Evolutionary conservation across 2,888 invertebrate species (phyloP).

Genomic region (Baccha elongata): DNA sequence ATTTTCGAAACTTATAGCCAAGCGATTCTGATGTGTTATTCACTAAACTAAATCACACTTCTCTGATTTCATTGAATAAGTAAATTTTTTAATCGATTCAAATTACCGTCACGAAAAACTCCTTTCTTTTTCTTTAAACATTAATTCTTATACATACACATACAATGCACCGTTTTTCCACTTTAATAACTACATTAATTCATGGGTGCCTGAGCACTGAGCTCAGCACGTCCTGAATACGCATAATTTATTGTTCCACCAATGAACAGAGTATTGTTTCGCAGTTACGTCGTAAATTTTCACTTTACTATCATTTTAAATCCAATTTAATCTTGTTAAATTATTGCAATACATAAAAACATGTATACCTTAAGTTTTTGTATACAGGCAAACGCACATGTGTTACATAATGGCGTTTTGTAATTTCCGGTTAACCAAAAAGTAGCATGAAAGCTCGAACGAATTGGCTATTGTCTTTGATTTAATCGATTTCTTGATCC

Average conservation of each 20-base stretch:
- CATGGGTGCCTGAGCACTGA: constrained; percentile 21
- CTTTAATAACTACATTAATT: constrained; percentile 29
- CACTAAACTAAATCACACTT: no score
- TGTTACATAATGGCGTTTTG: constrained; percentile 33
- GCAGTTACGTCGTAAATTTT: constrained; percentile 32
- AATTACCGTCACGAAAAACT: no score
- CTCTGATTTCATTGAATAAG: no score
- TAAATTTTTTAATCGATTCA: no score
- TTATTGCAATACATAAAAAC: constrained; percentile 26
- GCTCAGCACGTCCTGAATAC: constrained; percentile 39
- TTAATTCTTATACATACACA: no score
- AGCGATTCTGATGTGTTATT: no score
- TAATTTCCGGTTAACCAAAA: constrained; percentile 61
- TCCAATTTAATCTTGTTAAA: constrained; percentile 56
- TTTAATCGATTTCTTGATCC: constrained; percentile 51
- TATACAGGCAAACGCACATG: not conserved
- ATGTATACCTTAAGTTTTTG: no score
- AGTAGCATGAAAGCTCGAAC: constrained; percentile 49
- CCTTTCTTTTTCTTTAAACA: no score
- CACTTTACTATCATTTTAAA: constrained; percentile 53
- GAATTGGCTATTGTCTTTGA: constrained; percentile 63
- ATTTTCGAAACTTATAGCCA: no score
- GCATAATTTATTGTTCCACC: constrained; percentile 31
- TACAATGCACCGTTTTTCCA: constrained; percentile 1
- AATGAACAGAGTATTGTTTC: constrained; percentile 24